Conservation (phyloP, 2,113 vertebrate genomes). For the Daboia siamensis region DNA sequence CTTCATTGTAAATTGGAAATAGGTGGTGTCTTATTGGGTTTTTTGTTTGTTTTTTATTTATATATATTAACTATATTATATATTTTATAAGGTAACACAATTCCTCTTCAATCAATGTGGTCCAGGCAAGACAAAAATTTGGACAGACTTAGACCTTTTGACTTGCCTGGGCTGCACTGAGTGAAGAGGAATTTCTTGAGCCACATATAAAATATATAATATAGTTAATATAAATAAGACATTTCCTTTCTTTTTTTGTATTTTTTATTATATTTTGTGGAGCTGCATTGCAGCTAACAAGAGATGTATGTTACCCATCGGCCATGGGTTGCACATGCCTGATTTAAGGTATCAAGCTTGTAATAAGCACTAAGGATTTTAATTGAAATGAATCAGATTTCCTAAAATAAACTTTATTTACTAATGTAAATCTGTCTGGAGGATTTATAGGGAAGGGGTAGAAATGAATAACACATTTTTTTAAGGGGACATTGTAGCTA, state of each 20-base stretch:
- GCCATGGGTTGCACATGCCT: neutral
- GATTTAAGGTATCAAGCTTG: conserved; percentile 56
- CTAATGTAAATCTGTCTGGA: conserved; percentile 18
- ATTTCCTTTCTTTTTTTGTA: neutral
- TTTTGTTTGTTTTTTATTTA: neutral
- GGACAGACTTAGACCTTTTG: too few species aligned
- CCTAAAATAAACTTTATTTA: conserved; percentile 46
- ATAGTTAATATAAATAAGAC: neutral
- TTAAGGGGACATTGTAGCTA: conserved; percentile 5
- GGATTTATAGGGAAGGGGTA: conserved; percentile 11
- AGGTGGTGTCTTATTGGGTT: neutral
- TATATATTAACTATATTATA: too few species aligned
- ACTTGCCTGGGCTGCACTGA: neutral
- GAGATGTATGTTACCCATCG: neutral
- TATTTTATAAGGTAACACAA: too few species aligned
- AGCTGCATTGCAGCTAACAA: too few species aligned
- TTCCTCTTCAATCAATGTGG: too few species aligned
- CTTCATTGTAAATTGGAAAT: too few species aligned
- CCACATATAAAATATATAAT: neutral
- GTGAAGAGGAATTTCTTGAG: neutral
- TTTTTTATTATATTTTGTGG: neutral
- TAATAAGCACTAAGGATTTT: conserved; percentile 67
- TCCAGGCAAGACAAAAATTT: too few species aligned
- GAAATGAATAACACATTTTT: neutral
- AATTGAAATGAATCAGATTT: conserved; percentile 63